Percentiles rank a stretch among this genome's conserved stretches.
Evolutionary conservation across 2,888 invertebrate species (phyloP).

Genomic region (Microctonus brassicae): DNA sequence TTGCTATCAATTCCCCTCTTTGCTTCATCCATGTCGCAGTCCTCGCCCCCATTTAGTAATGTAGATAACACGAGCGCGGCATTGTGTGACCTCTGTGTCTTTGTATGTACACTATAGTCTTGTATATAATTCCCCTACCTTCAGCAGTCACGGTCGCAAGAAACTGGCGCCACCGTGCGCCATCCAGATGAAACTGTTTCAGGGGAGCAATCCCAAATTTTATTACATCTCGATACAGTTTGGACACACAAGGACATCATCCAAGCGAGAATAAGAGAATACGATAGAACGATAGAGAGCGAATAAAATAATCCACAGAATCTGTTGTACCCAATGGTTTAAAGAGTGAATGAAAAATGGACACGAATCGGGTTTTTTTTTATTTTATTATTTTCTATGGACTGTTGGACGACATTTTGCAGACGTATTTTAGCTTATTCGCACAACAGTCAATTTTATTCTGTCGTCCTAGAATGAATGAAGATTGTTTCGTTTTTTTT

Average conservation of each 20-base stretch:
- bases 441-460: not conserved
- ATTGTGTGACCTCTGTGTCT: constrained; percentile 39
- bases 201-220: constrained; percentile 31
- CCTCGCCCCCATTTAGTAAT: constrained; percentile 18
- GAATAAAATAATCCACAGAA: constrained; percentile 34
- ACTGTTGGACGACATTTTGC: not conserved
- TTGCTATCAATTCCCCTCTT: constrained; percentile 22
- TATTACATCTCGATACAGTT: constrained; percentile 5
- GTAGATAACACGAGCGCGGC: not conserved
- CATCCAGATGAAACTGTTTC: constrained; percentile 54
- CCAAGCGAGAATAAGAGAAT: constrained; percentile 14
- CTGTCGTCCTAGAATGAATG: not conserved
- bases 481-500: constrained; percentile 17
- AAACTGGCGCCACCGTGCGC: constrained; percentile 67
- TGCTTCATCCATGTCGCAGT: constrained; percentile 33
- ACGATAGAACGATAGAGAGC: constrained; percentile 9
- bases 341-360: constrained; percentile 22
- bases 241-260: not conserved
- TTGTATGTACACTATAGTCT: constrained; percentile 30
- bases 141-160: constrained; percentile 39
- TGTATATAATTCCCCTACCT: constrained; percentile 40
- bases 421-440: not conserved
- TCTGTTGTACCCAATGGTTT: constrained; percentile 44
- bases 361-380: not conserved
- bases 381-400: not conserved